Base-by-base conservation (phyloP, 2,113 vertebrate species). In the Promerops cafer region DNA sequence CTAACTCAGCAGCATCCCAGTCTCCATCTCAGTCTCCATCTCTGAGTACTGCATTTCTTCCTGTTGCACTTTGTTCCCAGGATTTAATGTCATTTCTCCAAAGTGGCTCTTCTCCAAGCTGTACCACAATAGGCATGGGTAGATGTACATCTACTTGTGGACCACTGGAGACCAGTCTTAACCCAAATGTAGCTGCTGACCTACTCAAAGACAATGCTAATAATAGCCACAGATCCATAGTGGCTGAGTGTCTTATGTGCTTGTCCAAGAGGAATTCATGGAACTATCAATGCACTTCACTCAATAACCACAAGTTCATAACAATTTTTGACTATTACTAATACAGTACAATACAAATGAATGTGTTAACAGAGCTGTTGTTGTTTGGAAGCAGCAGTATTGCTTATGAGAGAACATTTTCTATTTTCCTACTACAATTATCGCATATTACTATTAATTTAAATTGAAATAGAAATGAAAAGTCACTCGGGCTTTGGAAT, bases 161-260 rank as follows among this genome's bases (percentile, higher is more conserved):
- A 88, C 78, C 90, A 90, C 71, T 80, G 89, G 87, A 95, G 90
- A 96, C 88, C 90, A 93, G 72, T 87, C 90, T 96, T 93, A 69
- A 31, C 61, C 27, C 90, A 83, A 83, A 90, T 56, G 65, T 90
- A 89, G 53, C 70, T 86, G 64, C 66, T 14, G 40, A 81, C 24
- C 68, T 89, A 52, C 61, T 61, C 4, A 14, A 71, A 90, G 42
- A 61, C 56, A 79, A 22, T 65, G 52, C 49, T 54, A 30, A 56
- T 75, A 57, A 72, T 3, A 60, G 47, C 47, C 69, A 50, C 47
- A 90, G 50, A 93, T 39, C 60, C 30, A 61, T 35, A 66, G 59
- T 6, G 81, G 64, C 61, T 83, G 70, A 88, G 89, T 79, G 45
- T 72, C 59, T 68, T 39, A 64, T 50, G 42, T 76, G 18, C 52